Percentiles rank a stretch among this genome's conserved stretches.
Evolutionary conservation across 2,797 vertebrate genomes (phyloP).

Genomic region (Carduelis carduelis): DNA sequence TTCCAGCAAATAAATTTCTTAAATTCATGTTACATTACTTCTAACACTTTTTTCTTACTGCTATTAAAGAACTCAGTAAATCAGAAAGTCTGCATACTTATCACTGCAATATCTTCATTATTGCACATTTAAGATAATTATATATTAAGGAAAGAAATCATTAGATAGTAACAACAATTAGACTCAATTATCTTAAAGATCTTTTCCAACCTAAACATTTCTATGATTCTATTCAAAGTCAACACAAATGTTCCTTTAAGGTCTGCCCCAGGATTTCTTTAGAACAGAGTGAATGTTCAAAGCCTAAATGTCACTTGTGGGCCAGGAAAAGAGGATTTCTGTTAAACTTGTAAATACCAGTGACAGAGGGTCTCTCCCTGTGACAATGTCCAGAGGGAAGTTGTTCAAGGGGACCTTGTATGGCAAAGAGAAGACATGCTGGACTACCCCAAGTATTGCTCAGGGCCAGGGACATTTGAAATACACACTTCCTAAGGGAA

Average conservation of each 20-base stretch:
- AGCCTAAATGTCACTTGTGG: background rate
- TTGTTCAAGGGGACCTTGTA: conserved; percentile 1
- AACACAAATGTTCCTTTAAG: background rate
- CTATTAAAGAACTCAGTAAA: background rate
- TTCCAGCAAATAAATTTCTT: background rate
- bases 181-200: background rate
- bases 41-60: background rate
- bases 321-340: background rate
- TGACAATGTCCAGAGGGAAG: background rate
- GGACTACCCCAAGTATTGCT: background rate
- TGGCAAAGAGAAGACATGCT: background rate
- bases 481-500: background rate
- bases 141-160: background rate
- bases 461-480: conserved; percentile 16
- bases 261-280: background rate
- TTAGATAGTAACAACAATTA: too few species aligned
- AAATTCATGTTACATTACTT: background rate
- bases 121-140: background rate
- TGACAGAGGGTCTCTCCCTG: background rate
- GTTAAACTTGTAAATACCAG: background rate
- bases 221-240: background rate
- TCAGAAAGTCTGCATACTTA: background rate
- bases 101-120: background rate
- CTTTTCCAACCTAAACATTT: background rate
- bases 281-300: background rate